These are phyloP conservation scores for Ethmia dodecea DNA, from an alignment of 2,888 invertebrate genomes.

Conservation along the genomic window DNA sequence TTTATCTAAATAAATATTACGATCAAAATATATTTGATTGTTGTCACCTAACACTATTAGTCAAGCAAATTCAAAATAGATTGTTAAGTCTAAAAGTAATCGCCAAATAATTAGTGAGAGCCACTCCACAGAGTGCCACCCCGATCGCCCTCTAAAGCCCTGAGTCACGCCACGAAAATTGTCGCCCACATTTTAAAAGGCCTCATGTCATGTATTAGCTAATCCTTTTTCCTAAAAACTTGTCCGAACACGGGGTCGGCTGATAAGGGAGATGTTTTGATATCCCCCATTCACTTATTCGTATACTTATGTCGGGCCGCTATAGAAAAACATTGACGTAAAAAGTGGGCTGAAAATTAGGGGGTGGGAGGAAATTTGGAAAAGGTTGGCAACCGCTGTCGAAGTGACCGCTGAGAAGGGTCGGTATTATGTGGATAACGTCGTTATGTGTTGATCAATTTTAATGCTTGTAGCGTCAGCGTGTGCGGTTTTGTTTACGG, in stretches of 20 bases:
- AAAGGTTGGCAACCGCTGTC: constrained; percentile 68
- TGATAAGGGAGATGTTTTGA: constrained; percentile 74
- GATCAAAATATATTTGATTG: too few species aligned
- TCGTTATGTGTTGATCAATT: constrained; percentile 77
- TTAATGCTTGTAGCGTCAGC: constrained; percentile 56
- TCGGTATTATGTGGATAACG: constrained; percentile 72
- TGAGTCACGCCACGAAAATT: constrained; percentile 29
- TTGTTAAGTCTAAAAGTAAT: too few species aligned
- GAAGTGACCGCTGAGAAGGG: constrained; percentile 77
- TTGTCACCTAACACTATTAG: too few species aligned
- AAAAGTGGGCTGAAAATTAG: constrained; percentile 70
- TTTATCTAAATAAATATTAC: too few species aligned
- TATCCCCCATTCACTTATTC: constrained; percentile 67
- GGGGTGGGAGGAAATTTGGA: constrained; percentile 46
- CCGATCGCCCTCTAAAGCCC: constrained; percentile 17
- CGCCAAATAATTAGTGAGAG: too few species aligned
- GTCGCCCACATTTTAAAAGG: constrained; percentile 40
- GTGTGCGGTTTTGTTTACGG: neutral
- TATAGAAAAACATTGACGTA: constrained; percentile 78
- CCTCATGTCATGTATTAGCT: constrained; percentile 46
- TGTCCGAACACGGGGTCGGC: constrained; percentile 40
- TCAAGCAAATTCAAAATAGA: too few species aligned
- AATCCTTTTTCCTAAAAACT: constrained; percentile 70
- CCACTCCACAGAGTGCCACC: constrained; percentile 9
- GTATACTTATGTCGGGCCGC: constrained; percentile 46